phyloP scores from a whole-genome alignment of 2,888 invertebrate genomes.

The Dolomedes plantarius region DNA sequence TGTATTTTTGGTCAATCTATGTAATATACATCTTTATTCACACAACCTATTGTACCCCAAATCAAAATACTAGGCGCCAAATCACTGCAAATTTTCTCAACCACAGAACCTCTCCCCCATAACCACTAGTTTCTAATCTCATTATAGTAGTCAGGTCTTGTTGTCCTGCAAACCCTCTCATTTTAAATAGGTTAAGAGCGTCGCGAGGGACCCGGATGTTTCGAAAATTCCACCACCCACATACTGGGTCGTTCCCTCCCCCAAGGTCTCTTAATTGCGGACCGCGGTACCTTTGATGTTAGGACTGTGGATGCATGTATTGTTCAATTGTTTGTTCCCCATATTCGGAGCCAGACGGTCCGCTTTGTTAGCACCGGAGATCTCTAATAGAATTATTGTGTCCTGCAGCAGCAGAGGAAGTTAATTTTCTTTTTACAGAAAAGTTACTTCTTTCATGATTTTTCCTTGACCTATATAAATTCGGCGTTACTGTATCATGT shows the following conservation, averaged over 20 bases:
- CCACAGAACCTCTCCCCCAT: background rate
- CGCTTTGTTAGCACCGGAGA: background rate
- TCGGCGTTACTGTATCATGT: too few relatives aligned
- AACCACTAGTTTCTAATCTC: background rate
- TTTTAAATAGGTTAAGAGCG: slow-evolving; percentile 16
- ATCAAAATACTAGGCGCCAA: background rate
- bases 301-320: background rate
- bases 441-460: too few relatives aligned
- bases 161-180: slow-evolving; percentile 6
- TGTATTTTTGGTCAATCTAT: too few relatives aligned
- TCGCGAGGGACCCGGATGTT: slow-evolving; percentile 8
- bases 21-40: too few relatives aligned
- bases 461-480: too few relatives aligned
- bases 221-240: slow-evolving; percentile 14
- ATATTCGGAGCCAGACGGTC: background rate
- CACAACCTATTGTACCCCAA: background rate
- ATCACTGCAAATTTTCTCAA: background rate
- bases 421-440: background rate
- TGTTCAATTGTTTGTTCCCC: slow-evolving; percentile 8
- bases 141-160: background rate
- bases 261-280: slow-evolving; percentile 6
- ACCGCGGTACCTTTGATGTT: slow-evolving; percentile 1
- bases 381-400: background rate
- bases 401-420: background rate
- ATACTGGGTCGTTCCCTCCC: slow-evolving; percentile 2